Evolutionary conservation across 37 sponge, comb jelly and placozoan species (phyloP), one percentile per base, ranked within the genome.

Genomic region (Petrosia ficiformis): DNA sequence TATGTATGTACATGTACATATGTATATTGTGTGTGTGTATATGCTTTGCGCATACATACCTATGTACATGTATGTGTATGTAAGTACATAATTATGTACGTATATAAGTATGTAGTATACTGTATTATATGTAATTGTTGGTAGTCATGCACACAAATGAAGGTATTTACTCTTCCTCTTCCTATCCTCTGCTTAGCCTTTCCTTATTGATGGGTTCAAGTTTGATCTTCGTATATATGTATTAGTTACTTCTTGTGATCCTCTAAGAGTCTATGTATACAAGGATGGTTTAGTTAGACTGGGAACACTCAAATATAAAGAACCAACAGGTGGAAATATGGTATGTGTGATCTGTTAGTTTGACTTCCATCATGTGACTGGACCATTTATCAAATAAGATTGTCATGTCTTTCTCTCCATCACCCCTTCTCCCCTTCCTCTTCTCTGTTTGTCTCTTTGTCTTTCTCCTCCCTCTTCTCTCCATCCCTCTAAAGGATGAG

Each of bases 141-240:
- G n/a, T n/a, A n/a, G n/a, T n/a, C n/a, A n/a, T n/a, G 29, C 66
- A 24, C 14, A 65, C n/a, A 65, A 14, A 24, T 10, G 29, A 14
- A 24, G 25, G 29, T 22, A 65, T 36, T 14, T 36, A 36, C 39
- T 36, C 19, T 8, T 22, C 4, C 48, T 42, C 19, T 29, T 60
- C 10, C 39, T 52, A 44, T 29, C 30, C 32, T 14, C 14, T 29
- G 4, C 76, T 8, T 71, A 99, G 97, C 96, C 99, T 11, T 89
- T 99, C 69, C 69, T 91, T 1, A 73, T 99, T 2, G 99, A 99
- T 80, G 85, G 83, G 61, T 96, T 89, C 82, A 99, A 99, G 83
- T 95, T 99, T 75, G 99, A 99, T 44, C 77, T 96, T 2, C 84
- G 99, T 22, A 83, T 99, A 22, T 99, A 99, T 78, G 97, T 99